Evolutionary conservation across 1,140 invertebrate species (phyloP).

Genomic region (Acyrthosiphon pisum): DNA sequence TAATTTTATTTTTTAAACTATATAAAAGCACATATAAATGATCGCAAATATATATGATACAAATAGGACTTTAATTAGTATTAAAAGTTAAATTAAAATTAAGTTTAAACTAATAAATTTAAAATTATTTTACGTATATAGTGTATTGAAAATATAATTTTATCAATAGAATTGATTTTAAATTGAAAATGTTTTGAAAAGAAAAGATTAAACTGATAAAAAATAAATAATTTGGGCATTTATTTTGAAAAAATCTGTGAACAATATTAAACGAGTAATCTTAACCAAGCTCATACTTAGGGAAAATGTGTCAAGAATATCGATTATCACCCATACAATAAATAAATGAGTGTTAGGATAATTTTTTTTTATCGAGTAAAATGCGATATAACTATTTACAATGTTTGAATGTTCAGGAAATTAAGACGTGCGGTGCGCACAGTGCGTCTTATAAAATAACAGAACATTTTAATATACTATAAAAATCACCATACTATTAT

Average conservation of each 20-base stretch:
- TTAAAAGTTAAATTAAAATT: not conserved
- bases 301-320: not conserved
- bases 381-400: not conserved
- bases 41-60: not conserved
- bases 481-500: not conserved
- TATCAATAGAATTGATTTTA: not conserved
- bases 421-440: not conserved
- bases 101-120: not conserved
- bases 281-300: not conserved
- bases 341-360: not conserved
- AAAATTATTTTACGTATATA: not conserved
- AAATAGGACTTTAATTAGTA: not conserved
- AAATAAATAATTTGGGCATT: not conserved
- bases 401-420: not conserved
- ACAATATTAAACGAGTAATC: not conserved
- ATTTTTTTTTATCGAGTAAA: not conserved
- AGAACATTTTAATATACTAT: not conserved
- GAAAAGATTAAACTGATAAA: not conserved
- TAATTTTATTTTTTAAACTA: not conserved
- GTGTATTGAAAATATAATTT: not conserved
- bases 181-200: not conserved
- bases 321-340: not conserved
- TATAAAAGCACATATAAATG: not conserved
- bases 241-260: not conserved
- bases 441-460: not conserved